phyloP scores from a whole-genome alignment of 2,113 vertebrate species.

The Andinoacara biseriatus region DNA sequence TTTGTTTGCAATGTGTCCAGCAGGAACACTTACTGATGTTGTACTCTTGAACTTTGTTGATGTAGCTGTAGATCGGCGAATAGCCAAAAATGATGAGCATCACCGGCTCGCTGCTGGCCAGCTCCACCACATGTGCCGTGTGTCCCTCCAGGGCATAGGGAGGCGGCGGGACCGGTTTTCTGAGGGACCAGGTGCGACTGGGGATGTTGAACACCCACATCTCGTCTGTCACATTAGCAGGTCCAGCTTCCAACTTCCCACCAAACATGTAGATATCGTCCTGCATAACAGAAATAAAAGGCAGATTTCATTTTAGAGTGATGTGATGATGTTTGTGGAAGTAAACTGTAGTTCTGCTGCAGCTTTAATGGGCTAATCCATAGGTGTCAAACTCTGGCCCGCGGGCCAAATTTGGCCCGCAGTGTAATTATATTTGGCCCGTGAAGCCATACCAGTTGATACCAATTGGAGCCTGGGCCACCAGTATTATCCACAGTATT shows the following conservation, averaged over 20 bases:
- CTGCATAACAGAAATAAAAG: slow-evolving; percentile 33
- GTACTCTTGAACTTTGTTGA: slow-evolving; percentile 91
- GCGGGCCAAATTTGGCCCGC: no score
- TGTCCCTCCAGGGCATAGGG: slow-evolving; percentile 91
- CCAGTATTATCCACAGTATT: no score
- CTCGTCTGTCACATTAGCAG: slow-evolving; percentile 88
- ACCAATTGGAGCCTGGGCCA: no score
- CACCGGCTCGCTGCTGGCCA: slow-evolving; percentile 84
- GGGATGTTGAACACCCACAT: slow-evolving; percentile 89
- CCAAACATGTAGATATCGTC: slow-evolving; percentile 95
- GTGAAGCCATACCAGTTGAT: no score
- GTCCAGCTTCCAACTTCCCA: slow-evolving; percentile 87
- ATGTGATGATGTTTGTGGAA: background rate
- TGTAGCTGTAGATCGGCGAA: slow-evolving; percentile 89
- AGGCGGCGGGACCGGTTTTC: slow-evolving; percentile 82
- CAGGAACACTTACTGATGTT: slow-evolving; percentile 75
- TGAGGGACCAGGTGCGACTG: slow-evolving; percentile 84
- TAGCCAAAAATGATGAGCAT: slow-evolving; percentile 93
- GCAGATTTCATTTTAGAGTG: accelerated
- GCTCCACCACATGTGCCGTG: slow-evolving; percentile 86
- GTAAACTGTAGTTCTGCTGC: background rate
- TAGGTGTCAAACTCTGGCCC: no score
- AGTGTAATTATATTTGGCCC: no score
- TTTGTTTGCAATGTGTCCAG: background rate
- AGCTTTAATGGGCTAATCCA: background rate